A percentile compares a stretch with the other conserved stretches of the same genome.
These are phyloP conservation scores for Centrocercus urophasianus DNA, from an alignment of 2,113 vertebrate genomes.

Conservation along the genomic window DNA sequence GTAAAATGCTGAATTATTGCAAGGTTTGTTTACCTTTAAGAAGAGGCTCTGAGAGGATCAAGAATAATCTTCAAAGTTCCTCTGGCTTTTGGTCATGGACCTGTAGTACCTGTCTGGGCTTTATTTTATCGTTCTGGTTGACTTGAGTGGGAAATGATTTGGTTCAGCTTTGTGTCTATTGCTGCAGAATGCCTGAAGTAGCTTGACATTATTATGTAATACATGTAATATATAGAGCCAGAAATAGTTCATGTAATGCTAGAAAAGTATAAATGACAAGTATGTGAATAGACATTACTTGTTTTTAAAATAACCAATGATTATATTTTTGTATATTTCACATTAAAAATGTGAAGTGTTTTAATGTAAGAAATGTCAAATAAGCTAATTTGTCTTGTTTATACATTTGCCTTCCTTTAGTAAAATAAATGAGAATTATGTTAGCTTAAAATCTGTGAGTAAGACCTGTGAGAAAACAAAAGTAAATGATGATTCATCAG, in stretches of 20 bases:
- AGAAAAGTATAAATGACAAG: neutral
- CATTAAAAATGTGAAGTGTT: neutral
- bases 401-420: neutral
- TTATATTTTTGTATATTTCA: neutral
- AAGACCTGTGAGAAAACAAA: neutral
- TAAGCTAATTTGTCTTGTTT: neutral
- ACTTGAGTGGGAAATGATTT: neutral
- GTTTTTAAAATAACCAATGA: neutral
- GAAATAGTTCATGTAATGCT: neutral
- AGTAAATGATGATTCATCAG: neutral
- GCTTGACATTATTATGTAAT: neutral
- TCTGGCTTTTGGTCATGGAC: neutral
- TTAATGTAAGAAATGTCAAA: neutral
- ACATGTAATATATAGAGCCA: neutral
- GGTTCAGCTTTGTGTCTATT: neutral
- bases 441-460: constrained; percentile 3
- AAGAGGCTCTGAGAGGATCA: neutral
- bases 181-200: neutral
- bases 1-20: neutral
- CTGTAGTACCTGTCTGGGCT: neutral
- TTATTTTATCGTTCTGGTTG: neutral
- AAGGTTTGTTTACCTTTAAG: neutral
- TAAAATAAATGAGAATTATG: constrained; percentile 10
- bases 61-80: neutral
- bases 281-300: neutral